Evolutionary conservation across 2,888 invertebrate species (phyloP).

Genomic region (Linyphia triangularis): DNA sequence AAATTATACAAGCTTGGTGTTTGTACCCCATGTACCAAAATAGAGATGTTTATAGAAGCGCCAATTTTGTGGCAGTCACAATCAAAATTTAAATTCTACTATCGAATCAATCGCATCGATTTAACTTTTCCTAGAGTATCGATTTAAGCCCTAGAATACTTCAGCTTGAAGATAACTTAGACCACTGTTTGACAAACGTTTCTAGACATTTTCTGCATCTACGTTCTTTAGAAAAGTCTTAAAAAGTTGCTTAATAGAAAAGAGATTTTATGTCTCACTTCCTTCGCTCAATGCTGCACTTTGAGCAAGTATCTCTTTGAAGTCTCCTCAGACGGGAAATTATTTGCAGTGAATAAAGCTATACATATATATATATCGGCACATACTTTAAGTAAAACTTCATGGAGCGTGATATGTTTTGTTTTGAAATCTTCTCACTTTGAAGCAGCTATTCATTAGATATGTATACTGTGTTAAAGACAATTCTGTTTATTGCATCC

Average conservation of each 20-base stretch:
- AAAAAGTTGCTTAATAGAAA: slow-evolving; percentile 16
- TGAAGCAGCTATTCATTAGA: no score
- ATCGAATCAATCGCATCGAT: no score
- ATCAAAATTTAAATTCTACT: no score
- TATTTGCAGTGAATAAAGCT: slow-evolving; percentile 34
- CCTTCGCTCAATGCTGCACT: slow-evolving; percentile 26
- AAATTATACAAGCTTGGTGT: no score
- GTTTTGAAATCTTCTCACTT: background rate
- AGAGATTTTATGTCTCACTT: slow-evolving; percentile 26
- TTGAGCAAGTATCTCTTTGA: slow-evolving; percentile 31
- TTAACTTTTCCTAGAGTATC: no score
- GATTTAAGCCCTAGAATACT: background rate
- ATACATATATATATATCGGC: no score
- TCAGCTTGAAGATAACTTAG: background rate
- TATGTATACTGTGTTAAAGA: no score
- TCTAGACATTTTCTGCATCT: background rate
- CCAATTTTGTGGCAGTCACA: no score
- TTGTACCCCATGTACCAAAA: no score
- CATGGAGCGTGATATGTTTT: background rate
- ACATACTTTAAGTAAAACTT: background rate
- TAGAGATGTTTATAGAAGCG: no score
- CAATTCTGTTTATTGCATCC: no score
- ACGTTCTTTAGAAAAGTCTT: background rate
- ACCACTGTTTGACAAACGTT: background rate
- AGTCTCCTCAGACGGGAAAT: slow-evolving; percentile 34